Evolutionary conservation across 64 coral and sea anemone species (phyloP), one percentile per base, ranked within the genome.

Genomic region (Porites lutea): DNA sequence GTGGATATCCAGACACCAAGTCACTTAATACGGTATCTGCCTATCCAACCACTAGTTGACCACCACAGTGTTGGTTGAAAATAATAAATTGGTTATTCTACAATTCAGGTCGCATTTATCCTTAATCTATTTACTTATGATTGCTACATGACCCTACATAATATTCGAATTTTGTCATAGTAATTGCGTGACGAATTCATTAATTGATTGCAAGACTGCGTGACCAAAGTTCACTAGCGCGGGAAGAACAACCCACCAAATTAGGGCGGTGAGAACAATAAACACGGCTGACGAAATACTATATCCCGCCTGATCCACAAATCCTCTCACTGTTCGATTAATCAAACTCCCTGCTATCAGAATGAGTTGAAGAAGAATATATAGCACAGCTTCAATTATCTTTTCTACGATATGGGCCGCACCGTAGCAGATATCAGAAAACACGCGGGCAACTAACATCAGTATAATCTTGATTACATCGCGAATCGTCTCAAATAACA

Each of bases 231-330:
- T 7, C 2, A 48, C 9, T 8, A 84, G 3, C 5, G 69, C 5
- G 13, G 78, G 78, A 84, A 68, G 19, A 23, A 21, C 12, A 6
- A 47, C 11, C 81, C 81, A 63, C 2, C 19, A 10, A n/a, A 84
- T 12, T 15, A 52, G 22, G 9, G 52, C 7, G 14, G 81, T 84
- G 8, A 84, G 20, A 12, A 19, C 19, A 13, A 84, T 69, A n/a
- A 84, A 84, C 8, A 68, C 19, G 13, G 46, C 46, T 0, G 43
- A 68, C 2, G 63, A 84, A 84, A 67, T 48, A 69, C 16, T 19
- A 84, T 68, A 84, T 23, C 81, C 81, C 19, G 62, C 63, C 62
- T 50, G 46, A 52, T 68, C 61, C n/a, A 84, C 81, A 21, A 84
- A 48, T 21, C 63, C 81, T 69, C 47, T 15, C 11, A 14, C 27